Evolutionary conservation across 2,888 invertebrate genomes (phyloP), one percentile per base, ranked within the genome.

Genomic region (Merodon equestris): DNA sequence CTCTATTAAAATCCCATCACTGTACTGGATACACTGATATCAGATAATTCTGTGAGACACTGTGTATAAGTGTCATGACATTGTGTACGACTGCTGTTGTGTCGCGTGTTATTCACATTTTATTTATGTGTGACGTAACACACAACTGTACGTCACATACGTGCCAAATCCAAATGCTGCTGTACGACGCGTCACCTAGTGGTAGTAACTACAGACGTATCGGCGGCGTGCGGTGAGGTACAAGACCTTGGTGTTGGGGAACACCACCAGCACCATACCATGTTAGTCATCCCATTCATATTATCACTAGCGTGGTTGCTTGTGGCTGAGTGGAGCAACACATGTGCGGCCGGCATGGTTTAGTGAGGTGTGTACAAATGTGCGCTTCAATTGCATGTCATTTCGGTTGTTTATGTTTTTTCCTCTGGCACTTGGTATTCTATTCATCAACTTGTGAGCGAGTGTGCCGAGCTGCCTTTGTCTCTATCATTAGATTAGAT

Each of bases 121-220:
- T 27, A 27, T 27, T 73, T 54, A 73, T 50, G 45, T 64, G 53
- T 75, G 75, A 68, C 75, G 75, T 76, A 71, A 61, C 48, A 66
- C 54, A 50, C 51, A 53, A 50, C 9, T 15, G 36, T 42, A 58
- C 57, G 50, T 63, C 19, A 68, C 15, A 27, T 27, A 27, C 27
- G 27, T 27, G 27, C 27, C n/a, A n/a, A n/a, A n/a, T n/a, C n/a
- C n/a, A n/a, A n/a, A n/a, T 27, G 27, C 36, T 19, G 50, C 45
- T 50, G 27, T 40, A 51, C 61, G n/a, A 13, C 34, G 51, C 42
- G 44, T 15, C 51, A 51, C 4, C 51, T 63, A 9, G 51, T 63
- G 13, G 44, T 61, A 61, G 61, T 61, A 61, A 48, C 14, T 36
- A 48, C 45, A 63, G 15, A 17, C 9, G 19, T 27, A 27, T 2